Percentiles rank a stretch among this genome's conserved stretches.
Conservation (phyloP, 37 sponge, comb jelly and placozoan species). For the Bolinopsis microptera region DNA sequence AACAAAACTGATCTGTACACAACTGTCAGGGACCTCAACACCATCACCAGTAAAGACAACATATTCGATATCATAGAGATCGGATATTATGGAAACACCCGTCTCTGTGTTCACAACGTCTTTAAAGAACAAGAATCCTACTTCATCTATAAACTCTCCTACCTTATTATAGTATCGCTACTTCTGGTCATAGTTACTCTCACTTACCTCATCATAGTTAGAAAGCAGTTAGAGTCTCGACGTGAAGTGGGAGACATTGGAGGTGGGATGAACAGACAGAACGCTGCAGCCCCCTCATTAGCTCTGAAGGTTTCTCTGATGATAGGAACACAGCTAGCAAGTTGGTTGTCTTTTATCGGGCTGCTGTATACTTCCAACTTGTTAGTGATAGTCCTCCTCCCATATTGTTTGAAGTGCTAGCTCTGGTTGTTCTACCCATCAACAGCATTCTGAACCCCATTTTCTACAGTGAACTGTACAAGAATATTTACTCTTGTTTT, state of each 20-base stretch:
- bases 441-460: conserved; percentile 57
- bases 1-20: neutral
- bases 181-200: neutral
- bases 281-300: neutral
- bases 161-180: neutral
- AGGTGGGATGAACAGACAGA: too few species aligned
- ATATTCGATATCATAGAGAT: neutral
- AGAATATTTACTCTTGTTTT: neutral
- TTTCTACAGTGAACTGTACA: conserved; percentile 18
- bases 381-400: neutral
- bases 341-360: conserved; percentile 30
- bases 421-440: neutral
- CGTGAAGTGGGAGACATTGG: neutral
- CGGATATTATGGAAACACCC: neutral
- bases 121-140: neutral
- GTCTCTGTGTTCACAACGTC: neutral
- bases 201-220: neutral
- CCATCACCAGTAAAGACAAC: neutral
- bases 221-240: neutral
- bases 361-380: neutral
- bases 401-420: neutral
- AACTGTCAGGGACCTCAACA: neutral
- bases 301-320: neutral
- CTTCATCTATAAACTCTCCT: neutral
- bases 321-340: neutral